Percentiles rank a stretch among this genome's conserved stretches.
phyloP scores from a whole-genome alignment of 2,113 vertebrate species.

The Myrmecobius fasciatus region DNA sequence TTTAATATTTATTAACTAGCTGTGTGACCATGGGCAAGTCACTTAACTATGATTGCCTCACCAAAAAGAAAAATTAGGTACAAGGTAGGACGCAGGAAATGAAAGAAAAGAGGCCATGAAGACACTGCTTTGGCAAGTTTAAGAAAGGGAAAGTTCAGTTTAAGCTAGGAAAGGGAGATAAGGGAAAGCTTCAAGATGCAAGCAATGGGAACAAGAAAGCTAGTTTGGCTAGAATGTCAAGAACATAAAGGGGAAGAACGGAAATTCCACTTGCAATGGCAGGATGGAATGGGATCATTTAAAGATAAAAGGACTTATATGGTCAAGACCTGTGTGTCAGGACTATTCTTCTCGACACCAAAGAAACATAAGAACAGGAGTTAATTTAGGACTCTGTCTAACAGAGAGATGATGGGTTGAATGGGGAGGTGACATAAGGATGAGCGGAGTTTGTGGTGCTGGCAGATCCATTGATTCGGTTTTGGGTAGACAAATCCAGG shows the following conservation, averaged over 20 bases:
- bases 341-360: rapidly evolving
- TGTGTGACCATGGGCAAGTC: no score
- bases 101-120: not conserved
- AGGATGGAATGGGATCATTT: not conserved
- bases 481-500: not conserved
- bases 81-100: not conserved
- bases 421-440: not conserved
- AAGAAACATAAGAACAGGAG: not conserved
- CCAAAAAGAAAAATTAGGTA: not conserved
- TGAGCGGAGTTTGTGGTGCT: not conserved
- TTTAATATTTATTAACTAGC: no score
- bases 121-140: not conserved
- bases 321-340: not conserved
- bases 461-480: not conserved
- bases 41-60: no score
- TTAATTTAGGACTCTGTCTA: not conserved
- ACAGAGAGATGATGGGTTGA: not conserved
- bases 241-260: not conserved
- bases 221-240: not conserved
- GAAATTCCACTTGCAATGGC: not conserved
- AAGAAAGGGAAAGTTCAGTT: not conserved
- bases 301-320: not conserved
- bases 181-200: not conserved
- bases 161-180: not conserved
- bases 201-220: not conserved